Conservation (phyloP, 2,797 vertebrate genomes). For the Sebastes goodei region DNA sequence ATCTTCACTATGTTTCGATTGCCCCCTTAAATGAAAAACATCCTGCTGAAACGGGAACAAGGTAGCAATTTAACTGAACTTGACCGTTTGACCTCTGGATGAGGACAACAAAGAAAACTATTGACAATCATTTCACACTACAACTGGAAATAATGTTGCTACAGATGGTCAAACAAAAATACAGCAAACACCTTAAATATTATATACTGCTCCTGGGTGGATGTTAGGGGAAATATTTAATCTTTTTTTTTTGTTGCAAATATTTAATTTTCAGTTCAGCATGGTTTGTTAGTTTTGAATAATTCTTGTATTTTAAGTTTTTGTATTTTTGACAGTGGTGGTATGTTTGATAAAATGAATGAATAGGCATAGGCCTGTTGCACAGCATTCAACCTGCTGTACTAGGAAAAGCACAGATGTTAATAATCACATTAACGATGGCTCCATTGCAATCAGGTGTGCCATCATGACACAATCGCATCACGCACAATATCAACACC, state of each 20-base stretch:
- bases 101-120: not conserved
- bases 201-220: rapidly evolving
- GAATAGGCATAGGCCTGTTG: too few relatives aligned
- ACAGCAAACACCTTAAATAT: not conserved
- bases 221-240: too few relatives aligned
- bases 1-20: not conserved
- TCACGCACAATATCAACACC: not conserved
- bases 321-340: not conserved
- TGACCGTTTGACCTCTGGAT: not conserved
- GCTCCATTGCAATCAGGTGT: not conserved
- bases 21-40: not conserved
- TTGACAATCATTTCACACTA: rapidly evolving
- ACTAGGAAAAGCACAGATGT: not conserved
- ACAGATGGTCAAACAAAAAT: not conserved
- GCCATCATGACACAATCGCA: too few relatives aligned
- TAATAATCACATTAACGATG: not conserved
- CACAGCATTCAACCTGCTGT: not conserved
- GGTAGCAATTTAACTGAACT: not conserved
- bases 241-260: rapidly evolving
- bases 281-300: not conserved
- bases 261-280: not conserved
- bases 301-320: not conserved
- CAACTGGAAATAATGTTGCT: not conserved
- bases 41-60: not conserved
- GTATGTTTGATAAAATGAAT: not conserved